Base-by-base conservation (phyloP, 2,113 vertebrate species). In the Conger conger region DNA sequence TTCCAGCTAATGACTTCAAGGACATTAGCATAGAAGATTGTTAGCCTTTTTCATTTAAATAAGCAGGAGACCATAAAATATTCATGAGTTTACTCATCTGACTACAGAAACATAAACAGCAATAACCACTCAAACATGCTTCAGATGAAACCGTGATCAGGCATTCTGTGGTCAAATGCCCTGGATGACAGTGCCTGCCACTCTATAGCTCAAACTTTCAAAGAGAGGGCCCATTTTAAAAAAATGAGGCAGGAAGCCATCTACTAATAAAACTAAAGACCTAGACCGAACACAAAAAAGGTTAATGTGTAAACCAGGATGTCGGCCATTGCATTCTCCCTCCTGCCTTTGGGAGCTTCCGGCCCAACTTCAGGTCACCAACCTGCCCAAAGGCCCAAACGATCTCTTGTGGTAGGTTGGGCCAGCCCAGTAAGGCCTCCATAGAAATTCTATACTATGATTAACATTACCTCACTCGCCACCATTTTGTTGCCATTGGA, bases 31-130 rank as follows among this genome's bases (percentile, higher is more conserved):
- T 93, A 82, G 82, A 82, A 81, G 89, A 87, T 91, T 91, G 87
- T 73, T 11, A 84, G 88, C 87, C 8, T 84, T 80, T 89, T 93
- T 93, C 93, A 94, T 93, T 91, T 90, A 81, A 89, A 88, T 84
- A 91, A 85, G 89, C 87, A 84, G 89, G 89, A 90, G 90, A 88
- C 87, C 89, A 93, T 94, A 91, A 95, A 94, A 94, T 92, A 94
- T 94, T 93, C 94, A 95, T 93, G 87, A 40, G 68, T 85, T 94
- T 94, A 94, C 93, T 94, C 92, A 93, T 92, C 88, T 87, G 90
- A 91, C 89, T 63, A 93, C 86, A 89, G 87, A 89, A 91, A 93
- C 91, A 93, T 89, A 94, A 94, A 94, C 91, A 93, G 88, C 76
- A 85, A 84, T 86, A 89, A 89, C 90, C 87, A 76, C 1, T 88